A percentile compares a stretch with the other conserved stretches of the same genome.
phyloP scores from a whole-genome alignment of 1,140 invertebrate genomes.

The Fopius arisanus region DNA sequence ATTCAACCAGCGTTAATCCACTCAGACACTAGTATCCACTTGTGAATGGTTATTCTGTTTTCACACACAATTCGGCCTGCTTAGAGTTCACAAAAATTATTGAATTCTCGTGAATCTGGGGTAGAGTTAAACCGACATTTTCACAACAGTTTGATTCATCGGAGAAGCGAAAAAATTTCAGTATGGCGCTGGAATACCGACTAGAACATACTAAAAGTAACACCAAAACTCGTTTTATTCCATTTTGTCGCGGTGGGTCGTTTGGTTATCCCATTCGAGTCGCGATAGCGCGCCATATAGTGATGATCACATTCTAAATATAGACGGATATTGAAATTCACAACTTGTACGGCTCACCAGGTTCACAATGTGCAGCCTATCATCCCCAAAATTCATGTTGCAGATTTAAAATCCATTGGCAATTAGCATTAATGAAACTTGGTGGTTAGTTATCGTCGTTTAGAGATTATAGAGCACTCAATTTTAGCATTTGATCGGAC shows the following conservation, averaged over 20 bases:
- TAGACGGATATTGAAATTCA: constrained; percentile 28
- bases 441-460: too few relatives aligned
- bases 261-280: not conserved
- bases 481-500: too few relatives aligned
- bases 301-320: constrained; percentile 32
- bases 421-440: too few relatives aligned
- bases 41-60: constrained; percentile 6
- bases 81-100: not conserved
- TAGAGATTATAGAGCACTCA: not conserved
- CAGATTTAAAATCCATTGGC: too few relatives aligned
- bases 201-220: not conserved
- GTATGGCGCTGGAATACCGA: not conserved
- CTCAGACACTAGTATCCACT: not conserved
- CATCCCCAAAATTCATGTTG: too few relatives aligned
- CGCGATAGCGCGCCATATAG: not conserved
- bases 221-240: constrained; percentile 22
- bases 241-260: constrained; percentile 14
- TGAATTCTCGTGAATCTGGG: not conserved
- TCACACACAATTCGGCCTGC: not conserved
- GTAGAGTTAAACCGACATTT: not conserved
- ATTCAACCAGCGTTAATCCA: constrained; percentile 7
- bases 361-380: not conserved
- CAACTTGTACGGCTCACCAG: not conserved
- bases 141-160: not conserved
- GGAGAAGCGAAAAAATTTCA: not conserved